These are phyloP conservation scores for Actinia equina DNA, from an alignment of 64 coral and sea anemone genomes.

Conservation along the genomic window DNA sequence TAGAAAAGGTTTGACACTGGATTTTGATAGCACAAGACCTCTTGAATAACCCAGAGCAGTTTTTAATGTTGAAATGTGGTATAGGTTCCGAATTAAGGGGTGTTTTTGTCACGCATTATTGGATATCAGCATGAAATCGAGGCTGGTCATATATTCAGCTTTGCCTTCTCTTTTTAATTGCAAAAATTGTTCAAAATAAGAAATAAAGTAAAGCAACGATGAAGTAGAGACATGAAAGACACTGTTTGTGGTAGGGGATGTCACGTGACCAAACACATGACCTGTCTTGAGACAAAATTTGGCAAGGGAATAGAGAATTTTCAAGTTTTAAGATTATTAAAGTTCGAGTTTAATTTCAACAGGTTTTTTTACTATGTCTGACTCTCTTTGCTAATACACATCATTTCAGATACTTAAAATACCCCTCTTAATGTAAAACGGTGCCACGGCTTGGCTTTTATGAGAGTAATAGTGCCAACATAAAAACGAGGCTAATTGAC, in stretches of 20 bases:
- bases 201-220: not conserved
- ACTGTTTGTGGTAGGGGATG: not conserved
- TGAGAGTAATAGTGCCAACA: constrained; percentile 7
- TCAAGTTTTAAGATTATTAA: not conserved
- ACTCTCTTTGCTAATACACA: not conserved
- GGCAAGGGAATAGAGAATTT: not conserved
- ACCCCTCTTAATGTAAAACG: not conserved
- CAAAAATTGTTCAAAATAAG: not conserved
- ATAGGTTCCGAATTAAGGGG: not conserved
- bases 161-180: not conserved
- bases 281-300: not conserved
- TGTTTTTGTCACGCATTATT: not conserved
- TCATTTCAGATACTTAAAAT: not conserved
- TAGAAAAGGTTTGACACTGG: constrained; percentile 32
- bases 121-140: not conserved
- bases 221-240: not conserved
- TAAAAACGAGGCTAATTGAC: constrained; percentile 32
- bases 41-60: not conserved
- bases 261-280: not conserved
- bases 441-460: not conserved
- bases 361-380: not conserved
- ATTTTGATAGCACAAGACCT: constrained; percentile 26
- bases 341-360: not conserved
- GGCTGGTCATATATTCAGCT: not conserved
- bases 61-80: not conserved